A percentile compares a stretch with the other conserved stretches of the same genome.
phyloP scores from a whole-genome alignment of 2,888 invertebrate genomes.

The Arrhopalites spinosus region DNA sequence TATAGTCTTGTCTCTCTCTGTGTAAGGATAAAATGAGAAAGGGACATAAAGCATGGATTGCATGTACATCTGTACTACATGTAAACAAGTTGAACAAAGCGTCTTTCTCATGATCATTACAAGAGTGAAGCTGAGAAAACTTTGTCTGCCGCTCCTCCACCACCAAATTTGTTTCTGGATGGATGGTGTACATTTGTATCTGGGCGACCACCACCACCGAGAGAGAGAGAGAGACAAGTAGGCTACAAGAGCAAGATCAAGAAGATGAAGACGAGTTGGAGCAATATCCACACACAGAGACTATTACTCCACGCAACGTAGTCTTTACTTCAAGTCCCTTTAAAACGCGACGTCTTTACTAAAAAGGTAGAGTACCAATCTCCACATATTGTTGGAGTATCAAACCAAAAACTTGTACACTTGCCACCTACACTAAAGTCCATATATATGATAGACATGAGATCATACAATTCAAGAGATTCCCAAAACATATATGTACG shows the following conservation, averaged over 20 bases:
- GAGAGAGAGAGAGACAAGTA: conserved; percentile 4
- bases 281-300: too few species aligned
- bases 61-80: neutral
- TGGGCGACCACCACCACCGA: conserved; percentile 13
- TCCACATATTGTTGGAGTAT: too few species aligned
- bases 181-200: conserved; percentile 32
- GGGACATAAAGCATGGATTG: neutral
- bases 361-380: too few species aligned
- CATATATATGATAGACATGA: too few species aligned
- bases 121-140: conserved; percentile 13
- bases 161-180: conserved; percentile 38
- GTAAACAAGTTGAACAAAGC: conserved; percentile 5
- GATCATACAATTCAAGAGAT: too few species aligned
- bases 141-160: conserved; percentile 31
- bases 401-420: too few species aligned
- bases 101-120: neutral
- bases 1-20: too few species aligned
- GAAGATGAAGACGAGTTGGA: neutral
- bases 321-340: too few species aligned
- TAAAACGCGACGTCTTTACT: too few species aligned
- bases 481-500: too few species aligned
- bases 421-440: too few species aligned
- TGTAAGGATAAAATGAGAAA: neutral
- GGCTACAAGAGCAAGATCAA: neutral
- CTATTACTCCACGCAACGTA: too few species aligned